Evolutionary conservation across 2,888 invertebrate genomes (phyloP).

Genomic region (Heliconius sara): DNA sequence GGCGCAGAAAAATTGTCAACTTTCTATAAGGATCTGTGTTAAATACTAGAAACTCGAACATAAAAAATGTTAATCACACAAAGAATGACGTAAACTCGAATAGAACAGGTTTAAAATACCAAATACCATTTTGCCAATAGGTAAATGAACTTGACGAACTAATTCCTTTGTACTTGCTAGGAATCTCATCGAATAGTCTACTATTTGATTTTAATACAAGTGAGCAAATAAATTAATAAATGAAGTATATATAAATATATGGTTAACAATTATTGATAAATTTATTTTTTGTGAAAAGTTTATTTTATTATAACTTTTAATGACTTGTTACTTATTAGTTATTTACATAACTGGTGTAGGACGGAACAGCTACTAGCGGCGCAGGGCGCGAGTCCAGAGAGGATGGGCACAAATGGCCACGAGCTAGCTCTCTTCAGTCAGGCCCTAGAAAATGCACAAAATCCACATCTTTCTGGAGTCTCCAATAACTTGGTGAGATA

Average conservation of each 20-base stretch:
- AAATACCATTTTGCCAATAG: conserved; percentile 32
- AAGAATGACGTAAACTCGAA: conserved; percentile 32
- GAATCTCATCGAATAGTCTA: conserved; percentile 2
- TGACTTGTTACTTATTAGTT: conserved; percentile 32
- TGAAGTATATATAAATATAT: not conserved
- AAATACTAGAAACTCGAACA: conserved; percentile 30
- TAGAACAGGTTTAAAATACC: conserved; percentile 30
- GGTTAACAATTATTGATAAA: not conserved
- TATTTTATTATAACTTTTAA: not conserved
- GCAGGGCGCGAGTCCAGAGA: conserved; percentile 83
- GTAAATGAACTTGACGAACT: conserved; percentile 30
- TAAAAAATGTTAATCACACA: conserved; percentile 31
- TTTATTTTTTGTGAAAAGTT: not conserved
- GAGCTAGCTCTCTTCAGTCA: conserved; percentile 90
- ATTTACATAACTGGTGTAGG: conserved; percentile 70
- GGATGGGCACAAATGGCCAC: conserved; percentile 85
- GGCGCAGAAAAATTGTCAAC: conserved; percentile 32
- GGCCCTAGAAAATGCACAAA: conserved; percentile 89
- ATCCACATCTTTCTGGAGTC: conserved; percentile 81
- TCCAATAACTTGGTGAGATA: conserved; percentile 80
- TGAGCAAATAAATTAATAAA: not conserved
- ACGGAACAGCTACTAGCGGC: conserved; percentile 76
- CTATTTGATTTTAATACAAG: conserved; percentile 4
- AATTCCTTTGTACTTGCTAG: conserved; percentile 23
- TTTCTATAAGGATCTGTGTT: conserved; percentile 46